Percentiles rank a stretch among this genome's conserved stretches.
Evolutionary conservation across 2,113 vertebrate species (phyloP).

Genomic region (Solenodon paradoxus): DNA sequence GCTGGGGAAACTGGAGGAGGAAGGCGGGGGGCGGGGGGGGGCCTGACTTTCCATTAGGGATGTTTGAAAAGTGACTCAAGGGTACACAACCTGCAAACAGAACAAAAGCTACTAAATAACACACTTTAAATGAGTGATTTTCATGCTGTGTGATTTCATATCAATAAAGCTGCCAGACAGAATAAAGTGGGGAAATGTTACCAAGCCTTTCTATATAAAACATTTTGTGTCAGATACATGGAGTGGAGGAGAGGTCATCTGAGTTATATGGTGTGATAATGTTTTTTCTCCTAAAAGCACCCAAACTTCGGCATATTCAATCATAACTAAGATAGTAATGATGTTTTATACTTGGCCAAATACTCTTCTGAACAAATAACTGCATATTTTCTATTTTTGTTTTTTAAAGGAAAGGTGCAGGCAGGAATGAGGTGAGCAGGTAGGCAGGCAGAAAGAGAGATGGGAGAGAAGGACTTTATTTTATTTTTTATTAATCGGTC

Average conservation of each 20-base stretch:
- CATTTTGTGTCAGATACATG: not conserved
- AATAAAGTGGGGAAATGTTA: not conserved
- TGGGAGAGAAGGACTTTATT: no score
- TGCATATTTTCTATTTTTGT: not conserved
- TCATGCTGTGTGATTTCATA: not conserved
- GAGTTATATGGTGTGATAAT: not conserved
- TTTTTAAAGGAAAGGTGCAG: not conserved
- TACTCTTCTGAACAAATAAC: not conserved
- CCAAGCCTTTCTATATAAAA: not conserved
- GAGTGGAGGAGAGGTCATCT: not conserved
- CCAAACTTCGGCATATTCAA: not conserved
- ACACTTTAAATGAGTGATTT: not conserved
- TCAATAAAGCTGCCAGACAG: not conserved
- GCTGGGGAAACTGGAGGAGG: not conserved
- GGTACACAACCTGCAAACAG: not conserved
- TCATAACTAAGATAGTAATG: not conserved
- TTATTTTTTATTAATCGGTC: no score
- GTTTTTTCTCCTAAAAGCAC: not conserved
- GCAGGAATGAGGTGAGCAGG: no score
- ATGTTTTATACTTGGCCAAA: not conserved
- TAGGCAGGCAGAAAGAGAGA: no score
- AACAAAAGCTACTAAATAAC: not conserved
- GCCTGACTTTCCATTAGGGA: not conserved
- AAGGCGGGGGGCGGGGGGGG: no score
- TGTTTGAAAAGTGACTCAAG: not conserved